phyloP scores from a whole-genome alignment of 2,888 invertebrate genomes.

The Trachelus stipa region DNA sequence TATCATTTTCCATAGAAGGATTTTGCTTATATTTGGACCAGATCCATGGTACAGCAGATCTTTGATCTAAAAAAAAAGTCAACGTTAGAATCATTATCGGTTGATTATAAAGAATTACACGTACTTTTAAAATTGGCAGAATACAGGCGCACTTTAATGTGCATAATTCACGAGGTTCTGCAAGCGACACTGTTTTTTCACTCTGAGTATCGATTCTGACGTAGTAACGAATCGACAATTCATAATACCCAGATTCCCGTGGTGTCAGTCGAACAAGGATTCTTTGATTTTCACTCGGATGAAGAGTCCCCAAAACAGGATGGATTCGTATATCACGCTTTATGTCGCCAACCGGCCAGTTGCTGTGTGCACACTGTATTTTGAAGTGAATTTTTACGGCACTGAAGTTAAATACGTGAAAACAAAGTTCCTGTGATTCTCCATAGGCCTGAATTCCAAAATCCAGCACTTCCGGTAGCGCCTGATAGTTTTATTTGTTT shows the following conservation, averaged over 20 bases:
- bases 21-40: constrained; percentile 54
- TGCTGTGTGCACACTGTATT: constrained; percentile 39
- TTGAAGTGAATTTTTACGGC: constrained; percentile 59
- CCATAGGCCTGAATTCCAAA: constrained; percentile 56
- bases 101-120: neutral
- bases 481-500: constrained; percentile 45
- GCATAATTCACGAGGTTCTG: constrained; percentile 39
- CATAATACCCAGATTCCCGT: constrained; percentile 51
- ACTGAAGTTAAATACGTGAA: constrained; percentile 65
- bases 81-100: neutral
- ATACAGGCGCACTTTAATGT: constrained; percentile 53
- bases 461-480: constrained; percentile 58
- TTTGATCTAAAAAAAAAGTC: constrained; percentile 51
- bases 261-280: constrained; percentile 55
- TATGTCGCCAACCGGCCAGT: constrained; percentile 32
- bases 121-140: constrained; percentile 61
- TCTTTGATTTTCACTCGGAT: constrained; percentile 47
- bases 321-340: constrained; percentile 41
- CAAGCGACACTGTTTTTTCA: constrained; percentile 30
- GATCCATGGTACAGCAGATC: constrained; percentile 54
- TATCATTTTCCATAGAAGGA: constrained; percentile 62
- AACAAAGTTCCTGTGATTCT: constrained; percentile 45
- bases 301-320: constrained; percentile 47
- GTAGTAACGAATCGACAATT: constrained; percentile 56
- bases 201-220: constrained; percentile 44